Conservation (phyloP, 2,113 vertebrate genomes). For the Otocyon megalotis region DNA sequence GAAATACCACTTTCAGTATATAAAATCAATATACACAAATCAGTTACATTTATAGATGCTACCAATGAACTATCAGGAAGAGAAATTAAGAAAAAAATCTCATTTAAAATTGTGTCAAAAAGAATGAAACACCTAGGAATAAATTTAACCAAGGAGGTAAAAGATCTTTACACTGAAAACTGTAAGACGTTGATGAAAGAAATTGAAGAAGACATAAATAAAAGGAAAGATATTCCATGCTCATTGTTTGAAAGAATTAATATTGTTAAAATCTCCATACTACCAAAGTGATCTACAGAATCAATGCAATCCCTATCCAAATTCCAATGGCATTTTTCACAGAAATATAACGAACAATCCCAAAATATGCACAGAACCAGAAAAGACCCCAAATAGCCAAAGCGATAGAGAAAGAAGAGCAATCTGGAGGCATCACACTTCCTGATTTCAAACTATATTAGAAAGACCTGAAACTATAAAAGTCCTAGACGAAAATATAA, state of each 20-base stretch:
- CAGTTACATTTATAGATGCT: background rate
- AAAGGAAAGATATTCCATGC: background rate
- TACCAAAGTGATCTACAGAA: background rate
- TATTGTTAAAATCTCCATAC: background rate
- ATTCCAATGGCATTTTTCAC: background rate
- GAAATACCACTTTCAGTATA: background rate
- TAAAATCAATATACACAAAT: background rate
- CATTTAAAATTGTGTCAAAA: background rate
- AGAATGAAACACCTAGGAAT: background rate
- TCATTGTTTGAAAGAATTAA: background rate
- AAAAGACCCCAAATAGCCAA: background rate
- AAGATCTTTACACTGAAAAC: background rate
- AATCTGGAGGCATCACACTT: background rate
- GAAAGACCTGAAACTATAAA: background rate
- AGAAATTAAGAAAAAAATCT: background rate
- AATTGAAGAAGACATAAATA: background rate
- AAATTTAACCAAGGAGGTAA: background rate
- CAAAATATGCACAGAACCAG: background rate
- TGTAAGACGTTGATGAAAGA: background rate
- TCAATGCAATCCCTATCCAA: background rate
- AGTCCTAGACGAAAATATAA: background rate
- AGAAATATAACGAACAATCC: background rate
- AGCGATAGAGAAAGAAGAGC: background rate
- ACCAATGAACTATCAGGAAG: background rate
- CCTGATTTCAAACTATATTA: background rate